Evolutionary conservation across 2,797 vertebrate genomes (phyloP).

Genomic region (Brachyrhaphis roseni): DNA sequence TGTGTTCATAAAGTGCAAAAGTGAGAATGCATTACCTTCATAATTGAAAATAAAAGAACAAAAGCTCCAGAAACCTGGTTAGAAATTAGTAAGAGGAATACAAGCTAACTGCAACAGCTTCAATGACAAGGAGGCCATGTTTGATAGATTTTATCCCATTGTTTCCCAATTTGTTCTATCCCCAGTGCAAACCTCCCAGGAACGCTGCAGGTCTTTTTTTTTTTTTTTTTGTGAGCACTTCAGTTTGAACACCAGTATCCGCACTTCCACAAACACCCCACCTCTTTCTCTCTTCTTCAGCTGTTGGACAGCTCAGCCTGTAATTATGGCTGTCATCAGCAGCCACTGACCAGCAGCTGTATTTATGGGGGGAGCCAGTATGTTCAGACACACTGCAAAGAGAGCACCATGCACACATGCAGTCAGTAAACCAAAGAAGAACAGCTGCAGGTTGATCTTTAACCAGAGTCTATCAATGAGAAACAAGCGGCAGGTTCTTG

Average conservation of each 20-base stretch:
- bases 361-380: slow-evolving; percentile 67
- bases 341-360: slow-evolving; percentile 78
- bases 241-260: slow-evolving; percentile 30
- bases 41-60: background rate
- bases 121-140: background rate
- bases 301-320: slow-evolving; percentile 74
- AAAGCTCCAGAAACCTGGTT: background rate
- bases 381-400: slow-evolving; percentile 24
- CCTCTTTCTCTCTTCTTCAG: slow-evolving; percentile 67
- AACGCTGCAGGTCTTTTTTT: slow-evolving; percentile 36
- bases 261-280: slow-evolving; percentile 49
- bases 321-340: slow-evolving; percentile 84
- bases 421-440: background rate
- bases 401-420: slow-evolving; percentile 7
- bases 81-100: background rate
- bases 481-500: slow-evolving; percentile 35
- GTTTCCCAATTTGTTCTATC: slow-evolving; percentile 4
- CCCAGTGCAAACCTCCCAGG: slow-evolving; percentile 23
- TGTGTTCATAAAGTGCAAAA: background rate
- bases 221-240: slow-evolving; percentile 40
- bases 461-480: slow-evolving; percentile 26
- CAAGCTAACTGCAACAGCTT: background rate
- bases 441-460: slow-evolving; percentile 8
- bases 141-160: background rate
- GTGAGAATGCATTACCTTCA: background rate